phyloP scores from a whole-genome alignment of 2,113 vertebrate genomes.

The Callithrix jacchus region DNA sequence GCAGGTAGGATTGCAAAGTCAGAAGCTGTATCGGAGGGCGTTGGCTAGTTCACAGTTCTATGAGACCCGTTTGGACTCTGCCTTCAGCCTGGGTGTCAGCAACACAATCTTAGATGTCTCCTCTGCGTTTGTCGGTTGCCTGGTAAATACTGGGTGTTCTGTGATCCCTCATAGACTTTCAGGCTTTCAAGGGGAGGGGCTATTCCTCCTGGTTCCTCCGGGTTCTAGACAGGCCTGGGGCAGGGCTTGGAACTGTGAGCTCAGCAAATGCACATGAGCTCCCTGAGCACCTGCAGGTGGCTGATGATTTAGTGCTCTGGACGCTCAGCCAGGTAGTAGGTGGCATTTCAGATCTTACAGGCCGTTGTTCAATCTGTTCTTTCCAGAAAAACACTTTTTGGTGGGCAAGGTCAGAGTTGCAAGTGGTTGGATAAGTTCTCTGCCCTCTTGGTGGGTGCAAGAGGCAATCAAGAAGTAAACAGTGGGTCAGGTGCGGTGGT shows the following conservation, averaged over 20 bases:
- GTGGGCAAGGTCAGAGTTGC: not conserved
- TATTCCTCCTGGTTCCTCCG: not conserved
- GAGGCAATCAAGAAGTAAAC: not conserved
- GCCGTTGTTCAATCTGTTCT: not conserved
- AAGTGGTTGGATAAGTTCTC: not conserved
- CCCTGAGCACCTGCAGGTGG: not conserved
- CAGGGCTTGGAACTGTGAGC: not conserved
- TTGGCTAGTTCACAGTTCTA: not conserved
- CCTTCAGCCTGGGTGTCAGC: constrained; percentile 41
- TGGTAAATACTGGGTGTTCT: constrained; percentile 49
- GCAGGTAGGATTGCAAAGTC: constrained; percentile 39
- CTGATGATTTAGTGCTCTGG: not conserved
- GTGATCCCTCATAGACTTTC: constrained; percentile 35
- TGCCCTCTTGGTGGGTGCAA: not conserved
- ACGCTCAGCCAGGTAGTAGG: not conserved
- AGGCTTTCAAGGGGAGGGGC: not conserved
- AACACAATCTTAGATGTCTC: not conserved
- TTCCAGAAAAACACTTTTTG: not conserved
- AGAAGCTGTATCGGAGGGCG: not conserved
- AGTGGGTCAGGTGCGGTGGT: too few species aligned
- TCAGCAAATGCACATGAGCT: not conserved
- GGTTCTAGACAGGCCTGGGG: not conserved
- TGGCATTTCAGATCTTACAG: not conserved
- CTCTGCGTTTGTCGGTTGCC: constrained; percentile 51
- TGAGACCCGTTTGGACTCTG: not conserved